Evolutionary conservation across 2,113 vertebrate species (phyloP).

Genomic region (Sphyrna mokarran): DNA sequence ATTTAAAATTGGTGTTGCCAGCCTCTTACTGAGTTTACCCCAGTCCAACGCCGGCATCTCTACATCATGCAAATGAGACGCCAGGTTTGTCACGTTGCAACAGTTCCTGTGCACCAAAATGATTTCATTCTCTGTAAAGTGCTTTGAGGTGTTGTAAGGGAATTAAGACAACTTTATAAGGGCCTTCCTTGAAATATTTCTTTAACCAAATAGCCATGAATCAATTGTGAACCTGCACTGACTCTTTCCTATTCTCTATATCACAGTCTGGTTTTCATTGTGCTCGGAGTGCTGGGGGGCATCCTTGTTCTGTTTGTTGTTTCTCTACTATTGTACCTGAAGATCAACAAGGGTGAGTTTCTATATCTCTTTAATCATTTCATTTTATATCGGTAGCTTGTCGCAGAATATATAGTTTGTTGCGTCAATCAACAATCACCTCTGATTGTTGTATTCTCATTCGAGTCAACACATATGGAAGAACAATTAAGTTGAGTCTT

Average conservation of each 20-base stretch:
- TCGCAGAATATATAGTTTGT: background rate
- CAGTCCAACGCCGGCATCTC: no score
- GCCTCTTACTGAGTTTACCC: no score
- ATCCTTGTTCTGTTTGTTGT: background rate
- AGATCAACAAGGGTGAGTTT: background rate
- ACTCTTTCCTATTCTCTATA: background rate
- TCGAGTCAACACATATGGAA: no score
- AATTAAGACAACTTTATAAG: background rate
- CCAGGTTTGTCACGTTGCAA: background rate
- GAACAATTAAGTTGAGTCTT: no score
- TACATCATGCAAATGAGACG: no score
- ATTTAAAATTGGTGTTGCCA: no score
- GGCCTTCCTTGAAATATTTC: background rate
- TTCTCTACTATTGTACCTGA: background rate
- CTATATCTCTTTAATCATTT: background rate
- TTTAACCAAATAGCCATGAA: background rate
- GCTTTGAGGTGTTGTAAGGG: background rate
- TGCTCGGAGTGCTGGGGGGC: background rate
- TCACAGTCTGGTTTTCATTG: background rate
- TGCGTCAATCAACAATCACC: no score
- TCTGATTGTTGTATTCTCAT: no score
- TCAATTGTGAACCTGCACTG: background rate
- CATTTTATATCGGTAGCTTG: background rate
- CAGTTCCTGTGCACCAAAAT: background rate
- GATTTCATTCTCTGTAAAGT: background rate